Conservation (phyloP, 2,113 vertebrate genomes). For the Nyctereutes procyonoides region DNA sequence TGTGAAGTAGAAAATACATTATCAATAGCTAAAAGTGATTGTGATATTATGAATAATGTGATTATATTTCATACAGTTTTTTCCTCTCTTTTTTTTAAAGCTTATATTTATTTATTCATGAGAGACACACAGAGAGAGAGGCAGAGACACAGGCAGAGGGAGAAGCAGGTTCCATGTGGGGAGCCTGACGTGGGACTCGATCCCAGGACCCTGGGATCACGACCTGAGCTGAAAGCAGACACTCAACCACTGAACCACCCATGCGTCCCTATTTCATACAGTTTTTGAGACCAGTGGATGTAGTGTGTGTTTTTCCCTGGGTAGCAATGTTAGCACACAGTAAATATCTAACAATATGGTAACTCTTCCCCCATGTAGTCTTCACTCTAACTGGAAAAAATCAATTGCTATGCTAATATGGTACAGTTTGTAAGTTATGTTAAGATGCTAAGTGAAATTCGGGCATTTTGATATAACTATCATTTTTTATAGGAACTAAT, state of each 20-base stretch:
- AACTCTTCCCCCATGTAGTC: background rate
- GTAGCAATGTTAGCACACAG: constrained; percentile 14
- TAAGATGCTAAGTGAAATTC: constrained; percentile 28
- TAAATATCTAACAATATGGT: constrained; percentile 45
- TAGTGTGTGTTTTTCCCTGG: constrained; percentile 38
- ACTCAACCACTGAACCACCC: too few species aligned
- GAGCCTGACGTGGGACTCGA: too few species aligned
- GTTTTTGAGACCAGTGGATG: constrained; percentile 1
- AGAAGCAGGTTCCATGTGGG: too few species aligned
- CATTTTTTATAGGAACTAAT: background rate
- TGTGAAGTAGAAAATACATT: constrained; percentile 37
- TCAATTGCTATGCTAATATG: constrained; percentile 36
- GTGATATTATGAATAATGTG: background rate
- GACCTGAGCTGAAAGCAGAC: too few species aligned
- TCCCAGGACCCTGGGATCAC: too few species aligned
- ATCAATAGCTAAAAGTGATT: constrained; percentile 52
- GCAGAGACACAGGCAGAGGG: too few species aligned
- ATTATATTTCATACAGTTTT: constrained; percentile 41
- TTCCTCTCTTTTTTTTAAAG: background rate
- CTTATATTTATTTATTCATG: too few species aligned
- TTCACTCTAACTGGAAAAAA: constrained; percentile 52
- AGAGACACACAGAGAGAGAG: too few species aligned
- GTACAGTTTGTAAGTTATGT: constrained; percentile 36
- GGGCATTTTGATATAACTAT: background rate
- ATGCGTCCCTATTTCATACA: background rate